Base-by-base conservation (phyloP, 1,140 invertebrate species). In the Brachionus koreanus region DNA sequence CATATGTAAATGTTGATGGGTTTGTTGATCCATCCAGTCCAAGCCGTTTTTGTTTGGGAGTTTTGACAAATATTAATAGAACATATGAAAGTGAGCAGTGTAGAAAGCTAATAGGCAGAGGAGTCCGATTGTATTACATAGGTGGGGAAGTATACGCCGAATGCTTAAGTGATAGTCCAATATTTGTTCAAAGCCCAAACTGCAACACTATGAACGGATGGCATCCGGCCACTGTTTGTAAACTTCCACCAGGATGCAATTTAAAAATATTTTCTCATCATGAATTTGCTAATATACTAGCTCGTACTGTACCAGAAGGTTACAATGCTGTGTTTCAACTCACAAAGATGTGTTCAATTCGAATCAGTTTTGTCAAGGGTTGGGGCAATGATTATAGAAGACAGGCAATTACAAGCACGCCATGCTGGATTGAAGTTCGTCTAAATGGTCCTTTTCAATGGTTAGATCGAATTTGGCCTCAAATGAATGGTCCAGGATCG, bases 201-300 rank as follows among this genome's bases (percentile, higher is more conserved):
- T 75, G 69, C 25, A 83, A 83, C 35, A 61, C 96, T 88, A 92
- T 94, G 85, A 96, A 97, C 87, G 94, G 94, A 43, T 98, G 95
- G 94, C 95, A 97, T 90, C 94, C 95, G 74, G 95, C 95, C 61
- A 98, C 96, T 65, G 96, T 98, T 61, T 97, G 95, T 88, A 98
- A 98, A 91, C 96, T 98, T 89, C 95, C 95, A 76, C 95, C 95
- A 86, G 96, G 95, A 75, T 98, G 97, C 89, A 98, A 98, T 89
- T 89, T 99, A 85, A 99, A 99, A 91, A 98, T 99, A 84, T 99
- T 99, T 90, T 98, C 98, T 89, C 98, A 98, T 89, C 95, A 97
- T 87, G 96, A 98, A 90, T 99, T 99, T 89, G 97, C 97, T 7
- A 93, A 94, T 16, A 89, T 98, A 42, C 89, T 99, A 13, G 94